Base-by-base conservation (phyloP, 2,888 invertebrate genomes). In the Scaptodrosophila latifasciaeformis region DNA sequence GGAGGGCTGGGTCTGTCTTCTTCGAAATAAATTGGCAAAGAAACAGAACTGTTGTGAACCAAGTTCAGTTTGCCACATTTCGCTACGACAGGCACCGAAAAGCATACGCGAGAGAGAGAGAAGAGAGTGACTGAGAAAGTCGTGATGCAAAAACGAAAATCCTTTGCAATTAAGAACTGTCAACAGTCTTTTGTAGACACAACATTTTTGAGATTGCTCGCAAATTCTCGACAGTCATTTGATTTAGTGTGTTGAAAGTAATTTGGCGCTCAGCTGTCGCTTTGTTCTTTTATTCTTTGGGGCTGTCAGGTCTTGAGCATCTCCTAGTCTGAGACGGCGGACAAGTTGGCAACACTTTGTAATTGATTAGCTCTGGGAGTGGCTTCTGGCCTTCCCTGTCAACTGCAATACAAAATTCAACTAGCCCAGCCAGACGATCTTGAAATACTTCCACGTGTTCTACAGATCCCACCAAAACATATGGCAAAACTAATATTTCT, bases 271-370 rank as follows among this genome's bases (percentile, higher is more conserved):
- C 59, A 64, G 64, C 61, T 59, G 55, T 60, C 70, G 54, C 55
- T 54, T 13, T 27, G 34, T 42, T 45, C 9, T 34, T 34, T 29
- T 46, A 45, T 15, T 65, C 59, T 62, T 61, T 31, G 35, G 24
- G 30, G 37, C 34, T 48, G 18, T 44, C 46, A 50, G 24, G 48
- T 42, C 31, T n/a, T n/a, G n/a, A n/a, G n/a, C n/a, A n/a, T n/a
- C n/a, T 50, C 51, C 65, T 49, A 30, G 51, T 49, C 50, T 35
- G 52, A 34, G 27, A 50, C 45, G 59, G 21, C 66, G 67, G 74
- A 77, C 74, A 75, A 64, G 57, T 69, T 80, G 74, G 74, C 70
- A 75, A 77, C 77, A 65, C 81, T 80, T 80, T 75, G 75, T 74
- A 80, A 75, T 77, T 75, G 81, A 75, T 75, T 80, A 62, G 78